Conservation (phyloP, 2,888 invertebrate species). For the Anorthoa munda region DNA sequence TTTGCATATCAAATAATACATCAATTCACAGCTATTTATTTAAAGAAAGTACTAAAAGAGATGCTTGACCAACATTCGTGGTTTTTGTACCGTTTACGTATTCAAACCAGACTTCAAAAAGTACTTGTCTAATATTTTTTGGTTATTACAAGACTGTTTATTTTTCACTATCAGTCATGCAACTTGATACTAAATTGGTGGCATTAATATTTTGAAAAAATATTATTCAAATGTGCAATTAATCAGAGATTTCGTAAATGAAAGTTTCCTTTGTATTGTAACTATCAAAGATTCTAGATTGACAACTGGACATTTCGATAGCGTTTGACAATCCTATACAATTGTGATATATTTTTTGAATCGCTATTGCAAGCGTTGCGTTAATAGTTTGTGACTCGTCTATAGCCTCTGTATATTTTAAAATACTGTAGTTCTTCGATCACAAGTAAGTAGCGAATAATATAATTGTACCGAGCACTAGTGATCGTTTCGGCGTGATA, state of each 20-base stretch:
- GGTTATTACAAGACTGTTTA: slow-evolving; percentile 39
- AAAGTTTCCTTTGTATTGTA: slow-evolving; percentile 49
- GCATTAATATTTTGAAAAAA: slow-evolving; percentile 28
- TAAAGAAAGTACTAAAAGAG: slow-evolving; percentile 70
- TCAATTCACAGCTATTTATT: slow-evolving; percentile 65
- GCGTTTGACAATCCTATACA: too few species aligned
- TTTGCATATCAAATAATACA: slow-evolving; percentile 58
- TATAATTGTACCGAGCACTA: slow-evolving; percentile 75
- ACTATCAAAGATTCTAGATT: too few species aligned
- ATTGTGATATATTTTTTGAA: too few species aligned
- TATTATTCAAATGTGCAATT: slow-evolving; percentile 26
- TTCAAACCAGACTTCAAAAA: slow-evolving; percentile 44
- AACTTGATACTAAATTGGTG: slow-evolving; percentile 20
- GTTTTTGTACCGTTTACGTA: slow-evolving; percentile 62
- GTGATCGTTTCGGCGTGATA: slow-evolving; percentile 86
- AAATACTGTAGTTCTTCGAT: slow-evolving; percentile 36
- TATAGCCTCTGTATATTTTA: background rate
- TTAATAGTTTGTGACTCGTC: too few species aligned
- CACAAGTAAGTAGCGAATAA: slow-evolving; percentile 72
- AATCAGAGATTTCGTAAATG: slow-evolving; percentile 46
- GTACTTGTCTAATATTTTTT: slow-evolving; percentile 43
- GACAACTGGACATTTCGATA: too few species aligned
- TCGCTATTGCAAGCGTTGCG: too few species aligned
- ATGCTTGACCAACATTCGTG: slow-evolving; percentile 73
- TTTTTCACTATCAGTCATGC: slow-evolving; percentile 41